Conservation (phyloP, 37 sponge, comb jelly and placozoan species). For the Cladorhizidae sp. region DNA sequence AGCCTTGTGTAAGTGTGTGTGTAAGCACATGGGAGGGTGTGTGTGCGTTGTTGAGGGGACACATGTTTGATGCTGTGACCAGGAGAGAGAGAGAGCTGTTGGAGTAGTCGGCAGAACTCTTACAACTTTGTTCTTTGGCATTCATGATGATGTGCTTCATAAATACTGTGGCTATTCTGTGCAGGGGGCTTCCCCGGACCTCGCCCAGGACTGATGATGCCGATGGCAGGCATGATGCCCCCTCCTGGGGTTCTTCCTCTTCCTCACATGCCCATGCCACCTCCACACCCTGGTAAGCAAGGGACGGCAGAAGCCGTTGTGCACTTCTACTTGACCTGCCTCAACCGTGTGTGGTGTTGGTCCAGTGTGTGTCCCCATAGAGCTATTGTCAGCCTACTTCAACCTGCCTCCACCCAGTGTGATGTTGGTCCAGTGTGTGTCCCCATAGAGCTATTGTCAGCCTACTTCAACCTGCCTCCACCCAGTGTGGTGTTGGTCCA, state of each 20-base stretch:
- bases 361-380: too few relatives aligned
- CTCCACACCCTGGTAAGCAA: conserved; percentile 9
- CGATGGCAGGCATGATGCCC: conserved; percentile 43
- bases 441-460: too few relatives aligned
- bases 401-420: too few relatives aligned
- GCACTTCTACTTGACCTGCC: neutral
- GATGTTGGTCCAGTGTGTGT: too few relatives aligned
- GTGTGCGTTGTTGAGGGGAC: neutral
- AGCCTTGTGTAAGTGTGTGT: neutral
- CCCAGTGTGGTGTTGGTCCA: too few relatives aligned
- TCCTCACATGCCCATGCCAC: conserved; percentile 39
- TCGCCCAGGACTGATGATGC: conserved; percentile 23
- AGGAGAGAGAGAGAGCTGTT: neutral
- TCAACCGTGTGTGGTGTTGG: too few relatives aligned
- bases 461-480: too few relatives aligned
- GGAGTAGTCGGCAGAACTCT: too few relatives aligned
- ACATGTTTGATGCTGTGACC: too few relatives aligned
- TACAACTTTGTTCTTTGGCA: too few relatives aligned
- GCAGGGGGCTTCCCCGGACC: conserved; percentile 6
- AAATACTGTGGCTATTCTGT: neutral
- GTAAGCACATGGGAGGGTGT: neutral
- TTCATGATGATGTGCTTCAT: too few relatives aligned
- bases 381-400: too few relatives aligned
- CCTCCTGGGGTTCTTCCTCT: conserved; percentile 52
- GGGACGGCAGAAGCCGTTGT: neutral